Base-by-base conservation (phyloP, 2,797 vertebrate species). In the Pseudotriccus pelzelni region DNA sequence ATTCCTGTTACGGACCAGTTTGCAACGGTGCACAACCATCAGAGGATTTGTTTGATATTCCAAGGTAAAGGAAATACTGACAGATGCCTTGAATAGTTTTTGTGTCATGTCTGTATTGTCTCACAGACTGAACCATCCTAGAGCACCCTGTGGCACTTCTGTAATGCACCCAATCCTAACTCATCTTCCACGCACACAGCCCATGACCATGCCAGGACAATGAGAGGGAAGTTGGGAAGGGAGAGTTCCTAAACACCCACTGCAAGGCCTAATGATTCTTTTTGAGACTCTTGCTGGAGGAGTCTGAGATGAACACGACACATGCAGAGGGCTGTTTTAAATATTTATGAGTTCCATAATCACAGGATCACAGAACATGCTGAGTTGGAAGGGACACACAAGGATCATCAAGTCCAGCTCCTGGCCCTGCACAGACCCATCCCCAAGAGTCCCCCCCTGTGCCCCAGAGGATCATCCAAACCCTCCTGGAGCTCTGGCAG, bases 161-260 rank as follows among this genome's bases (percentile, higher is more conserved):
- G 12, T 18, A 21, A 46, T 8, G 6, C 14, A n/a, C 12, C 55
- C 24, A 85, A 0, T 12, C 32, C 32, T 8, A 3, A 24, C 7
- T 11, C 6, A 6, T 24, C 22, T 34, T 68, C 32, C 12, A 5
- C 19, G 21, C 21, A 76, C 23, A 9, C 13, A 46, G 17, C 27
- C 27, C 21, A 34, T 34, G 32, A 9, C 24, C 5, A 3, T 14
- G 28, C 6, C 49, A n/a, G 55, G 34, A 47, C 43, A 53, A 39
- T 1, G 4, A 36, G 25, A 30, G 69, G 36, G 36, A 41, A 50
- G 4, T 4, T 32, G 10, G 14, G 30, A 87, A 10, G 32, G 18
- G 3, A 59, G 27, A 80, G 10, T 87, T 53, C 28, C 59, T 23
- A 4, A 90, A 68, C 8, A 50, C 13, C 24, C 37, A 8, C 17